Percentiles rank a stretch among this genome's conserved stretches.
phyloP scores from a whole-genome alignment of 2,888 invertebrate genomes.

The Noctua janthina region DNA sequence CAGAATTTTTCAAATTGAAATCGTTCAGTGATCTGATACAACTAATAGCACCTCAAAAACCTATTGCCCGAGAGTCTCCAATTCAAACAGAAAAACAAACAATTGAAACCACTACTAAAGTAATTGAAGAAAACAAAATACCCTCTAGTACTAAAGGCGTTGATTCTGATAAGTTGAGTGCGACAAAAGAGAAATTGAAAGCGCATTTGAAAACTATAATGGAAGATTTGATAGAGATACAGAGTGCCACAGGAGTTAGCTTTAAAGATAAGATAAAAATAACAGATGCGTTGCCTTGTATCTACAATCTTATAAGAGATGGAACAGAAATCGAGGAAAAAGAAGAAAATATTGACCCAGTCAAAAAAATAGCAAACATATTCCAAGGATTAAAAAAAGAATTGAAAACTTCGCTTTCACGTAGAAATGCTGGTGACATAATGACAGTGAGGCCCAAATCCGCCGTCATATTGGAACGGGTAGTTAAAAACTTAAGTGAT shows the following conservation, averaged over 20 bases:
- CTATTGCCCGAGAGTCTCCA: neutral
- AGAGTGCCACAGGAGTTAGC: conserved; percentile 73
- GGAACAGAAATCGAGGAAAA: conserved; percentile 50
- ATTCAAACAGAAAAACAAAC: conserved; percentile 14
- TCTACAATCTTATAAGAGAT: conserved; percentile 79
- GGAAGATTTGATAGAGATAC: conserved; percentile 81
- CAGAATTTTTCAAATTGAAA: conserved; percentile 84
- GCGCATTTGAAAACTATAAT: conserved; percentile 82
- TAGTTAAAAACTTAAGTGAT: conserved; percentile 77
- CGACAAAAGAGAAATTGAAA: conserved; percentile 81
- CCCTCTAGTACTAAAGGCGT: neutral
- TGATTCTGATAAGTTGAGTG: conserved; percentile 62
- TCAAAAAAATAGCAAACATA: conserved; percentile 74
- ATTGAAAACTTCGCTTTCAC: conserved; percentile 66
- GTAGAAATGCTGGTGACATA: conserved; percentile 68
- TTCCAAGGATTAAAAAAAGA: conserved; percentile 78
- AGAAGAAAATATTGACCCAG: conserved; percentile 38
- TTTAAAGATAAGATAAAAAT: conserved; percentile 73
- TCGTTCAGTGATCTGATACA: conserved; percentile 82
- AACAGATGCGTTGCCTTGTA: conserved; percentile 81
- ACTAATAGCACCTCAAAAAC: conserved; percentile 67
- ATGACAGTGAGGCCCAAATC: conserved; percentile 76
- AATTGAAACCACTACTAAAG: conserved; percentile 16
- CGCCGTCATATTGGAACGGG: conserved; percentile 81
- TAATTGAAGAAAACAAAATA: neutral